Conservation (phyloP, 2,888 invertebrate species). For the Drosophila lacicola region DNA sequence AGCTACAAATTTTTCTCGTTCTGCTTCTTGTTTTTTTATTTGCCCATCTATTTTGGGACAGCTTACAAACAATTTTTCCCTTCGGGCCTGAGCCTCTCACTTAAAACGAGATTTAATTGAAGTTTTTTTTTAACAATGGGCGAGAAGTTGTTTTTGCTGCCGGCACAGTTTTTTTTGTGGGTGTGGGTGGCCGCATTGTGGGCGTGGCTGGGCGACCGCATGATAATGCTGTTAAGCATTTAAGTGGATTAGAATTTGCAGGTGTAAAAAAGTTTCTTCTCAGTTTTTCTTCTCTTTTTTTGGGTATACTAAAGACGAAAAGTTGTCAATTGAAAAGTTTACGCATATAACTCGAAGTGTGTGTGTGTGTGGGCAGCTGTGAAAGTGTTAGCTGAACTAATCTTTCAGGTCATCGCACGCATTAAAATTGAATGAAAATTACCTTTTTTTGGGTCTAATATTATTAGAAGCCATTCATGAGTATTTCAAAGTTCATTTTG, state of each 20-base stretch:
- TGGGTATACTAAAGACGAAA: slow-evolving; percentile 44
- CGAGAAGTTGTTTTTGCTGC: slow-evolving; percentile 21
- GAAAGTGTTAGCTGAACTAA: slow-evolving; percentile 26
- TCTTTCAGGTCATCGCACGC: slow-evolving; percentile 48
- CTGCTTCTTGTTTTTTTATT: slow-evolving; percentile 29
- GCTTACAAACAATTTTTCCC: slow-evolving; percentile 55
- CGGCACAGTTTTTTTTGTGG: slow-evolving; percentile 30
- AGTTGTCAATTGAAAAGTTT: slow-evolving; percentile 78
- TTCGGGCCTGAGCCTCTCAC: slow-evolving; percentile 39
- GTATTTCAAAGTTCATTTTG: slow-evolving; percentile 12
- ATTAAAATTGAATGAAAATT: slow-evolving; percentile 29
- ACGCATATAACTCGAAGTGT: slow-evolving; percentile 17
- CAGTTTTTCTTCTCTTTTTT: slow-evolving; percentile 23
- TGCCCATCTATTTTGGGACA: slow-evolving; percentile 52
- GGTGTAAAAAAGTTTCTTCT: slow-evolving; percentile 49
- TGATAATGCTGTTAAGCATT: slow-evolving; percentile 78
- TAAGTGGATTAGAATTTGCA: slow-evolving; percentile 76
- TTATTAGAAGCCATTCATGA: slow-evolving; percentile 11
- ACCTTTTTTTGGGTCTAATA: slow-evolving; percentile 6
- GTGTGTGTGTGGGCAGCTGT: slow-evolving; percentile 6
- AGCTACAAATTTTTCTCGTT: slow-evolving; percentile 34
- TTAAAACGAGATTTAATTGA: slow-evolving; percentile 76
- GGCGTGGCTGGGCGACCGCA: slow-evolving; percentile 57
- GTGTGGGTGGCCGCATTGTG: slow-evolving; percentile 8
- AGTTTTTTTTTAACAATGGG: slow-evolving; percentile 72